phyloP scores from a whole-genome alignment of 2,797 vertebrate genomes.

The Austrolebias charrua region DNA sequence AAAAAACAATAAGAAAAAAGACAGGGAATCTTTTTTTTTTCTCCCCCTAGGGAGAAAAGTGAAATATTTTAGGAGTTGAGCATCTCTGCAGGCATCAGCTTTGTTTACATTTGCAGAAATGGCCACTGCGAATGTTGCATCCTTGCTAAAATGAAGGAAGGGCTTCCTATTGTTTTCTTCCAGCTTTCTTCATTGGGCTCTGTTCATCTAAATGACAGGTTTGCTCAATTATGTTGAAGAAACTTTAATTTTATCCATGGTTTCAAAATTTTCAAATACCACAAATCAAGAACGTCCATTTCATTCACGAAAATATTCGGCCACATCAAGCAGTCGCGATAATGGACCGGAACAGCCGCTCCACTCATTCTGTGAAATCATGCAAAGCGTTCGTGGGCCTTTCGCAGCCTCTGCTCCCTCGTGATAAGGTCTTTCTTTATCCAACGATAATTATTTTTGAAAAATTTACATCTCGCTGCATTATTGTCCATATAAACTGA shows the following conservation, averaged over 20 bases:
- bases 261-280: not conserved
- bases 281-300: not conserved
- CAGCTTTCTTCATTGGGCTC: slow-evolving; percentile 3
- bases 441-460: slow-evolving; percentile 23
- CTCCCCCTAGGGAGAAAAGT: slow-evolving; percentile 31
- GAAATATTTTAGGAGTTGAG: slow-evolving; percentile 42
- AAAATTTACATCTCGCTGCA: slow-evolving; percentile 12
- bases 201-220: slow-evolving; percentile 21
- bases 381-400: slow-evolving; percentile 20
- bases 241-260: slow-evolving; percentile 1
- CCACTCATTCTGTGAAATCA: slow-evolving; percentile 21
- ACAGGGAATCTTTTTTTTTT: slow-evolving; percentile 6
- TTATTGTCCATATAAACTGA: not conserved
- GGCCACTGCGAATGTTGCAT: slow-evolving; percentile 20
- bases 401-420: slow-evolving; percentile 9
- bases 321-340: slow-evolving; percentile 34
- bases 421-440: slow-evolving; percentile 17
- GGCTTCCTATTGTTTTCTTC: slow-evolving; percentile 15
- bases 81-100: slow-evolving; percentile 42
- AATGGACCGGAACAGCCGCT: slow-evolving; percentile 16
- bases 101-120: slow-evolving; percentile 38
- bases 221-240: slow-evolving; percentile 14
- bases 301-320: slow-evolving; percentile 20
- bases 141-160: slow-evolving; percentile 7
- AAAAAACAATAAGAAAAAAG: slow-evolving; percentile 22